Conservation (phyloP, 2,113 vertebrate species). For the Conger conger region DNA sequence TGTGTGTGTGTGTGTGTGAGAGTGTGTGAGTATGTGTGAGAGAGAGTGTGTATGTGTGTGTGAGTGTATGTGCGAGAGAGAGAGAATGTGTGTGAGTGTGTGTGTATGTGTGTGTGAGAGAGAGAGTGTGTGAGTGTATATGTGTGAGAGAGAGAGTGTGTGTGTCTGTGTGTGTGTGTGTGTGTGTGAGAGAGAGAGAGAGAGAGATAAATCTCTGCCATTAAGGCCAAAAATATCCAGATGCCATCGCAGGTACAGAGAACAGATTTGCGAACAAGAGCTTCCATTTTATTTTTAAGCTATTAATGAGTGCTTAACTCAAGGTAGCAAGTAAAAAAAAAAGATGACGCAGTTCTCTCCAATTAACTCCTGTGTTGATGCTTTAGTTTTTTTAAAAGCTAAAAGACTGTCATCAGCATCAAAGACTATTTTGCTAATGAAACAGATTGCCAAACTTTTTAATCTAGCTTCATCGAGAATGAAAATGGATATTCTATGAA, state of each 20-base stretch:
- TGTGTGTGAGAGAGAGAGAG: neutral
- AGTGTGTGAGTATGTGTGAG: neutral
- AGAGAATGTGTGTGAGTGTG: neutral
- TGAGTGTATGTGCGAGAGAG: neutral
- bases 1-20: neutral
- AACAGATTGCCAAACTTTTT: no score
- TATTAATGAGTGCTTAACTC: neutral
- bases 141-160: no score
- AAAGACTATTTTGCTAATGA: no score
- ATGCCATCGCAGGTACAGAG: no score
- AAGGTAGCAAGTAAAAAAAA: neutral
- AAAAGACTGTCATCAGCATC: no score
- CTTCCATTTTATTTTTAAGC: neutral
- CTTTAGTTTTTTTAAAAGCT: no score
- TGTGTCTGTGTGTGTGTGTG: neutral
- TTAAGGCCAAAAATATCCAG: neutral
- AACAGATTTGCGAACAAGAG: neutral
- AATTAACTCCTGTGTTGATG: no score
- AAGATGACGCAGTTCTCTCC: no score
- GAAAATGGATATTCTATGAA: neutral
- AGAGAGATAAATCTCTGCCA: neutral
- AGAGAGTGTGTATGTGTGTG: neutral
- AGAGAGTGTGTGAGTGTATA: no score
- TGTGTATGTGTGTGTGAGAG: neutral
- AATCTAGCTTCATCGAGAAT: no score